A percentile compares a stretch with the other conserved stretches of the same genome.
phyloP scores from a whole-genome alignment of 2,113 vertebrate species.

The Trachemys scripta region DNA sequence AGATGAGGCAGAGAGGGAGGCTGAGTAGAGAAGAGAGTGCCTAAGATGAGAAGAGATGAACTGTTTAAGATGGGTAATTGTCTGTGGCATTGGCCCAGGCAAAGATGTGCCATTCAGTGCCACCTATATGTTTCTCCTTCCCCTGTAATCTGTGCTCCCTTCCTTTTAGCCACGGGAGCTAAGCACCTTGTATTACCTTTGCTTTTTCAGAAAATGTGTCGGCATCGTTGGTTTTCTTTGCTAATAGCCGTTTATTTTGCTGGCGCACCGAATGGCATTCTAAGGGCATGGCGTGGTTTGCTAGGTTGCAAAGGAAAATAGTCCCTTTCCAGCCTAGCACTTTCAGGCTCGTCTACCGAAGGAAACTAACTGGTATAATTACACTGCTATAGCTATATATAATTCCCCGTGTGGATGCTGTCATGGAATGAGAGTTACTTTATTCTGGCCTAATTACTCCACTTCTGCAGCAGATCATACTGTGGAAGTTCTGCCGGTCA shows the following conservation, averaged over 20 bases:
- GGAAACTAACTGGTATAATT: background rate
- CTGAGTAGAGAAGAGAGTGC: background rate
- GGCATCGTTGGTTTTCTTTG: background rate
- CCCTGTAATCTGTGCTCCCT: background rate
- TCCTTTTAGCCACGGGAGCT: background rate
- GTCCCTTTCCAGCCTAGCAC: background rate
- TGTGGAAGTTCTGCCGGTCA: too few relatives aligned
- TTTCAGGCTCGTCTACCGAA: accelerated
- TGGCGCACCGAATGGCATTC: background rate
- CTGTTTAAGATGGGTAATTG: too few relatives aligned
- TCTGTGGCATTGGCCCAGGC: background rate
- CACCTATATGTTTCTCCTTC: background rate
- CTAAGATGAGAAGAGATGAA: too few relatives aligned
- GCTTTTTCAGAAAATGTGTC: background rate
- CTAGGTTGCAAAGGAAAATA: background rate
- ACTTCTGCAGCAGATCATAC: too few relatives aligned
- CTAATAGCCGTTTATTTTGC: background rate
- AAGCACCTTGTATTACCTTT: background rate
- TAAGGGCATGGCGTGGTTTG: background rate
- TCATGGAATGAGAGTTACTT: too few relatives aligned
- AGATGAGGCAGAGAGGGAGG: accelerated
- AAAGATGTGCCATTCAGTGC: background rate
- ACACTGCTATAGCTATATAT: background rate
- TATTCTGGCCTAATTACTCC: too few relatives aligned
- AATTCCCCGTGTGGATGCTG: too few relatives aligned